Base-by-base conservation (phyloP, 2,888 invertebrate species). In the Plagiodera versicolora region DNA sequence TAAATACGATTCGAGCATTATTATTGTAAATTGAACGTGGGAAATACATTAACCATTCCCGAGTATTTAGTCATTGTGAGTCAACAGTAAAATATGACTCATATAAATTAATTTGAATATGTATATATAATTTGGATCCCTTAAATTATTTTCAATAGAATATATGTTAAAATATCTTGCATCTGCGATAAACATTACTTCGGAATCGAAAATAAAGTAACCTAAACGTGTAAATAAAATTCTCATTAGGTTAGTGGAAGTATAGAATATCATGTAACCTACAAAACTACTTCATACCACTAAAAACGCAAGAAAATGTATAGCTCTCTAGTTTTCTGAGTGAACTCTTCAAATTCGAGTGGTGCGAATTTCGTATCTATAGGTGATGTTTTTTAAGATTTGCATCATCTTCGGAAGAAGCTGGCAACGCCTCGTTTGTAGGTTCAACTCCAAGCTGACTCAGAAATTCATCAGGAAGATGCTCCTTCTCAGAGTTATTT, bases 361-460 rank as follows among this genome's bases (percentile, higher is more conserved):
- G 65, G 62, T 56, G 45, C 56, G 58, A 60, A 57, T 60, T 62
- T 64, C 61, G n/a, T 11, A 14, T 66, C 64, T 65, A 67, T 57
- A 64, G 20, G 66, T 64, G 63, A 54, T 57, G 64, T 49, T 56
- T 61, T 61, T 68, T 61, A 18, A 64, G 60, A 56, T 53, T 65
- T 17, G 51, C 62, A 32, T 67, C 47, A 45, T 65, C 65, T 16
- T 49, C 16, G 28, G 59, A 48, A n/a, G 51, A 55, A 50, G 54
- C 62, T 10, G 60, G 56, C 52, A 50, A 52, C 20, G 45, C 17
- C 30, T 39, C 44, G 8, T 58, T 48, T 35, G 58, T 62, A 6
- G 49, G 39, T 32, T 60, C 65, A 39, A 61, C 45, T 46, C 56
- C 58, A 17, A 58, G 39, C 39, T 61, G 60, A 45, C 60, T 61